Evolutionary conservation across 2,888 invertebrate genomes (phyloP).

Genomic region (Drosophila antonietae): DNA sequence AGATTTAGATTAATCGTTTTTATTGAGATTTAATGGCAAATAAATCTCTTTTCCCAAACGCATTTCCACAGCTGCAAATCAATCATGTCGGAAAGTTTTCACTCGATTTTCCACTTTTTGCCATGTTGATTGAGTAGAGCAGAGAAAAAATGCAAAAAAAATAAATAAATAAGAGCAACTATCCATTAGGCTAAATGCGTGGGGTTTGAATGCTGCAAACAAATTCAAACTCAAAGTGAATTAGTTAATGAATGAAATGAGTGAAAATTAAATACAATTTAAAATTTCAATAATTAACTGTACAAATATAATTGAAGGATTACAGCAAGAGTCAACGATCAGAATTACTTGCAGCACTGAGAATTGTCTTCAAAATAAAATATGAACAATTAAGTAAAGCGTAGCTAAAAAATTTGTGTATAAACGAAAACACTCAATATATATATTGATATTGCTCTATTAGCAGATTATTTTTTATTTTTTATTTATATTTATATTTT

Average conservation of each 20-base stretch:
- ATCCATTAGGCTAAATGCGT: constrained; percentile 72
- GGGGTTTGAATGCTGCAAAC: constrained; percentile 1
- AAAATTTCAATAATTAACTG: neutral
- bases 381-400: too few species aligned
- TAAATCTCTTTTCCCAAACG: constrained; percentile 52
- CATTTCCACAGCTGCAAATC: constrained; percentile 48
- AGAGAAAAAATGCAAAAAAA: constrained; percentile 1
- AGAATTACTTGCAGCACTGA: neutral
- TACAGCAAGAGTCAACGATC: neutral
- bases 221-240: neutral
- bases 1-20: constrained; percentile 78
- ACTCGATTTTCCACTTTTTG: constrained; percentile 14
- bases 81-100: constrained; percentile 64
- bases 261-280: neutral
- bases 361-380: too few species aligned
- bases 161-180: constrained; percentile 40
- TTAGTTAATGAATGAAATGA: constrained; percentile 1
- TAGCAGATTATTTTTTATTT: too few species aligned
- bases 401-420: too few species aligned
- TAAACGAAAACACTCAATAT: too few species aligned
- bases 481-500: too few species aligned
- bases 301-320: neutral
- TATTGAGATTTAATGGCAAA: constrained; percentile 66
- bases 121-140: constrained; percentile 12
- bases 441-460: too few species aligned